Percentiles rank a stretch among this genome's conserved stretches.
Evolutionary conservation across 2,797 vertebrate species (phyloP).

Genomic region (Astyanax mexicanus): DNA sequence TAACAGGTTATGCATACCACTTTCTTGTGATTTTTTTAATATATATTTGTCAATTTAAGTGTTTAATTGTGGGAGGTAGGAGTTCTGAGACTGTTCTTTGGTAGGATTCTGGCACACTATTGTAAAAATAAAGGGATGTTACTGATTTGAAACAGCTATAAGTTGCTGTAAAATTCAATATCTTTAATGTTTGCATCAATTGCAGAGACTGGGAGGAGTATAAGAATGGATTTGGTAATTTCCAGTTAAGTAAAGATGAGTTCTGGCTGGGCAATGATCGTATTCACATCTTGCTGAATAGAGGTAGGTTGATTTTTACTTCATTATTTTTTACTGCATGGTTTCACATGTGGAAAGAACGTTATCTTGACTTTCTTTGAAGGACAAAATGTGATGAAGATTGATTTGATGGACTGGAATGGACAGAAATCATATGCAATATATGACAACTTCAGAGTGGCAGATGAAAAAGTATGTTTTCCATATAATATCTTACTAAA

Average conservation of each 20-base stretch:
- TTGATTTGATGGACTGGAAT: conserved; percentile 90
- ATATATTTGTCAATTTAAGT: no score
- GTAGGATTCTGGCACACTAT: no score
- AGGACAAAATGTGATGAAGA: conserved; percentile 86
- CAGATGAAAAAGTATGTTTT: conserved; percentile 78
- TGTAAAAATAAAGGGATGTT: no score
- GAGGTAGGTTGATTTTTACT: conserved; percentile 68
- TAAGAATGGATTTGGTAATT: conserved; percentile 88
- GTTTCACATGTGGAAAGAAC: not conserved
- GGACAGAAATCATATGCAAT: conserved; percentile 81
- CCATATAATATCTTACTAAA: not conserved
- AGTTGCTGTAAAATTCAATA: no score
- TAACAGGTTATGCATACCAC: conserved; percentile 75
- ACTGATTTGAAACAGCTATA: no score
- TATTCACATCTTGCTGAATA: conserved; percentile 81
- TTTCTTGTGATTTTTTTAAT: no score
- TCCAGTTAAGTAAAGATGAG: conserved; percentile 87
- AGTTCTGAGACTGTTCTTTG: no score
- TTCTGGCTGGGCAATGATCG: conserved; percentile 92
- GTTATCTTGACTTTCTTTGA: conserved; percentile 22
- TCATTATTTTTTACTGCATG: not conserved
- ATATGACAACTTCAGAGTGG: conserved; percentile 87
- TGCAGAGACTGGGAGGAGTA: conserved; percentile 90
- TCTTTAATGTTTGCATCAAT: conserved; percentile 37
- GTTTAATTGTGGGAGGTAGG: no score